Conservation (phyloP, 2,797 vertebrate genomes). For the Nasua narica region DNA sequence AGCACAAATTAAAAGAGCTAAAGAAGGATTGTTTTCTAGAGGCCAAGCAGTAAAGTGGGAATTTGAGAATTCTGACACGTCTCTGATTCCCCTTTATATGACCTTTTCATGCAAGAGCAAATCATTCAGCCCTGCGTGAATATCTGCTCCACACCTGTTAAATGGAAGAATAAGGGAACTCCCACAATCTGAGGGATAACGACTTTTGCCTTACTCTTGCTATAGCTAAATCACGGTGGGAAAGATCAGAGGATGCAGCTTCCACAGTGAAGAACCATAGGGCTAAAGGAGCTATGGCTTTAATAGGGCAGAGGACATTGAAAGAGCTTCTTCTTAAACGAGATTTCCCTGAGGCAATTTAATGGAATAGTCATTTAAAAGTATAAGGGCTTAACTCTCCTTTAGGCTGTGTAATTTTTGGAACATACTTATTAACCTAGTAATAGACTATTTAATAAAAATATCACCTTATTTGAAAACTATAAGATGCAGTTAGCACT, state of each 20-base stretch:
- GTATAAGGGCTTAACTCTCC: neutral
- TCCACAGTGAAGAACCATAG: neutral
- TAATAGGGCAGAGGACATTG: neutral
- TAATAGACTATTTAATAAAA: neutral
- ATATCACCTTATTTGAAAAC: neutral
- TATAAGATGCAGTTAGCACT: constrained; percentile 7
- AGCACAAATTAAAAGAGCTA: neutral
- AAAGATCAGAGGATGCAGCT: neutral
- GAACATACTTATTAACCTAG: neutral
- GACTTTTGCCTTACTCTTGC: neutral
- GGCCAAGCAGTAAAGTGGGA: neutral
- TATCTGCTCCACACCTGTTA: neutral
- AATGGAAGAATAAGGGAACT: neutral
- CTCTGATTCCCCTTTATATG: neutral
- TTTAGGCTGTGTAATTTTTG: neutral
- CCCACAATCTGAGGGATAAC: neutral
- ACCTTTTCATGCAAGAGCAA: neutral
- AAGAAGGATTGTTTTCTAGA: neutral
- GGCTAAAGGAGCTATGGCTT: neutral
- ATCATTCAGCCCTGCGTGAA: neutral
- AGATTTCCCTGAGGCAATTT: neutral
- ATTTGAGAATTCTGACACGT: neutral
- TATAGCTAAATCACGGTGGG: neutral
- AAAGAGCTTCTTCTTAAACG: neutral
- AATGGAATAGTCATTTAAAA: neutral